These are phyloP conservation scores for Tenodera sinensis DNA, from an alignment of 2,888 invertebrate species.

Conservation along the genomic window DNA sequence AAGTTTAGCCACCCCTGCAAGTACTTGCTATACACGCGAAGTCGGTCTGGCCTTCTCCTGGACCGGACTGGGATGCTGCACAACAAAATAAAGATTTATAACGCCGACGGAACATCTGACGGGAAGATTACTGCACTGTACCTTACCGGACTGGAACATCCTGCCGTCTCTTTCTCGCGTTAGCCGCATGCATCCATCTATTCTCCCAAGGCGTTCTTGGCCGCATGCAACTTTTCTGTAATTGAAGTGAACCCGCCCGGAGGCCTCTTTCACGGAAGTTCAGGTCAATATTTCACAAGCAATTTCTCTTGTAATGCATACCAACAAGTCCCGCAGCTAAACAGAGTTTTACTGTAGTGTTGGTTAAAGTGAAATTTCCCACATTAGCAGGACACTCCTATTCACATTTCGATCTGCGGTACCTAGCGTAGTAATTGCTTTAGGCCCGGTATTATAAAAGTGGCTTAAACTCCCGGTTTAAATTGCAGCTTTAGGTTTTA, in stretches of 20 bases:
- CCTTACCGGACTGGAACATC: not conserved
- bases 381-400: not conserved
- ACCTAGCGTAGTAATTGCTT: no score
- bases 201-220: not conserved
- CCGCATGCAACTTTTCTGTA: not conserved
- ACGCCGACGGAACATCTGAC: slow-evolving; percentile 1
- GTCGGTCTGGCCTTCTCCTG: not conserved
- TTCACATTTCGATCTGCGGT: no score
- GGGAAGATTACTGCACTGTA: not conserved
- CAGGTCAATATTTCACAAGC: not conserved
- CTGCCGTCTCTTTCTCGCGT: not conserved
- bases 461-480: no score
- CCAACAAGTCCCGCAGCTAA: not conserved
- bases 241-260: not conserved
- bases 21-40: not conserved
- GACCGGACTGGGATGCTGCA: not conserved
- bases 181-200: not conserved
- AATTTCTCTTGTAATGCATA: not conserved
- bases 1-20: not conserved
- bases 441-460: no score
- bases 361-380: not conserved
- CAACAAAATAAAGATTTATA: slow-evolving; percentile 3
- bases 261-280: not conserved
- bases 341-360: not conserved
- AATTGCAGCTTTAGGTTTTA: no score